A percentile compares a stretch with the other conserved stretches of the same genome.
These are phyloP conservation scores for Colostygia pectinataria DNA, from an alignment of 2,888 invertebrate genomes.

Conservation along the genomic window DNA sequence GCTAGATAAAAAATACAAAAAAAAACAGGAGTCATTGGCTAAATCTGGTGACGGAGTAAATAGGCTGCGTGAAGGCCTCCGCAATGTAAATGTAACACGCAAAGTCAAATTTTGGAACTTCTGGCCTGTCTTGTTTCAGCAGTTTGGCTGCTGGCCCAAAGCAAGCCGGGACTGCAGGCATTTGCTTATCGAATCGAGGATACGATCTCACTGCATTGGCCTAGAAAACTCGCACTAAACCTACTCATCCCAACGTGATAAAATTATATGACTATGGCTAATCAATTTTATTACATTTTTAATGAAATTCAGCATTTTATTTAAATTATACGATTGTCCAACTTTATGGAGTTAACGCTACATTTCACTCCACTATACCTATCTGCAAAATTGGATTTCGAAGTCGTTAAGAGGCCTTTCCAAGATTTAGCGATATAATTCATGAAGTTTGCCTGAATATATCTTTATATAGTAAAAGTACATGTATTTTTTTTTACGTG, in stretches of 20 bases:
- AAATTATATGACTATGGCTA: constrained; percentile 40
- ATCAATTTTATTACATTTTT: constrained; percentile 45
- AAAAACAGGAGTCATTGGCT: too few species aligned
- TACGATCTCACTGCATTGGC: constrained; percentile 54
- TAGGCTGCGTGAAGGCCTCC: too few species aligned
- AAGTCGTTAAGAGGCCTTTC: too few species aligned
- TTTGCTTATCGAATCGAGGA: constrained; percentile 47
- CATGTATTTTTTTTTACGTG: too few species aligned
- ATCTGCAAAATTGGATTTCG: constrained; percentile 34
- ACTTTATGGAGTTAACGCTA: constrained; percentile 37
- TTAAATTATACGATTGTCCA: constrained; percentile 41
- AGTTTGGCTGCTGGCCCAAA: constrained; percentile 59
- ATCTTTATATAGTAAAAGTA: too few species aligned
- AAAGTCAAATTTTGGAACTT: constrained; percentile 36
- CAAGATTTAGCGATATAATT: too few species aligned
- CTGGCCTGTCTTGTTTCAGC: constrained; percentile 45
- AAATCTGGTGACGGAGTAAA: too few species aligned
- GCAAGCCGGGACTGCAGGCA: constrained; percentile 47
- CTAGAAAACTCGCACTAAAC: constrained; percentile 53
- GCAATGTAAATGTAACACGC: neutral
- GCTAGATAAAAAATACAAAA: too few species aligned
- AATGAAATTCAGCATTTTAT: constrained; percentile 46
- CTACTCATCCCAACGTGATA: constrained; percentile 39
- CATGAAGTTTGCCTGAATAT: too few species aligned
- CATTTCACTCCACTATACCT: constrained; percentile 18